Conservation (phyloP, 1,140 invertebrate genomes). For the Drosophila ercepeae region DNA sequence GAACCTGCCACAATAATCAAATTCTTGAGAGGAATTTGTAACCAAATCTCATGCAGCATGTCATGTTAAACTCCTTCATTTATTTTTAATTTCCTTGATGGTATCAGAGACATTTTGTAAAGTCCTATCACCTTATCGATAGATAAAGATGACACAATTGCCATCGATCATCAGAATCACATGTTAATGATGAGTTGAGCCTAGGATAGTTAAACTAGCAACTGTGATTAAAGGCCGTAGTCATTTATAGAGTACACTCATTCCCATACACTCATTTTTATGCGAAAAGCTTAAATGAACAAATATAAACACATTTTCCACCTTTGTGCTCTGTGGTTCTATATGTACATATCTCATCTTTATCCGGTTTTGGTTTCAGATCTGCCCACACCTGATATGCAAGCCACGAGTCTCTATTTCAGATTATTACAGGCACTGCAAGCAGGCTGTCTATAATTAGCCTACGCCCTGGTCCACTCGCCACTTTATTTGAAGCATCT, state of each 20-base stretch:
- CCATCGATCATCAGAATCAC: constrained; percentile 37
- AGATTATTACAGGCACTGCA: constrained; percentile 4
- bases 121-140: constrained; percentile 13
- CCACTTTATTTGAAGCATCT: constrained; percentile 31
- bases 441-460: constrained; percentile 32
- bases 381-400: constrained; percentile 20
- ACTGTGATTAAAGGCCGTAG: background rate
- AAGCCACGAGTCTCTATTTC: constrained; percentile 12
- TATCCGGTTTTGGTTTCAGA: constrained; percentile 7
- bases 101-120: constrained; percentile 9
- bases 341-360: background rate
- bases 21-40: background rate
- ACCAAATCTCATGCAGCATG: background rate
- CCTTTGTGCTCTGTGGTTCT: background rate
- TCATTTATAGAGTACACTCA: too few relatives aligned
- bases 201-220: background rate
- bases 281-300: too few relatives aligned
- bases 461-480: constrained; percentile 30
- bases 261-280: too few relatives aligned
- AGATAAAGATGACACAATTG: background rate
- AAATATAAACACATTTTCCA: background rate
- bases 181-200: constrained; percentile 13
- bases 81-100: too few relatives aligned
- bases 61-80: too few relatives aligned
- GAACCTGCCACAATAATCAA: background rate